Conservation (phyloP, 2,113 vertebrate genomes). For the Gymnobelideus leadbeateri region DNA sequence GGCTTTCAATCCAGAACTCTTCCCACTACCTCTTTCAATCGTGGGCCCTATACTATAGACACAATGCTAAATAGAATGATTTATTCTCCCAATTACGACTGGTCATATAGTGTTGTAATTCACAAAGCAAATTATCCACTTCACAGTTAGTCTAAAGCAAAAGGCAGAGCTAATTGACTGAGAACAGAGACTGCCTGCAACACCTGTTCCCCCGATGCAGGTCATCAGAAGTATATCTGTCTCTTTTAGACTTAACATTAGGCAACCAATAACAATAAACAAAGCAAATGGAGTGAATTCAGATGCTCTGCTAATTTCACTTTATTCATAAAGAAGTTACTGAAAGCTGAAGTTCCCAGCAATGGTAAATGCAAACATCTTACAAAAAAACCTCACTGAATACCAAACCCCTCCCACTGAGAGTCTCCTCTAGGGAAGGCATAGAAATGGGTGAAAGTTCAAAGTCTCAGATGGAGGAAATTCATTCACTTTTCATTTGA, state of each 20-base stretch:
- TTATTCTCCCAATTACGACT: neutral
- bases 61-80: neutral
- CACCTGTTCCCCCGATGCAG: neutral
- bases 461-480: neutral
- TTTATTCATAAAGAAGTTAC: neutral
- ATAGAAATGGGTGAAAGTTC: neutral
- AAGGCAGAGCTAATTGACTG: constrained; percentile 5
- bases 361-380: neutral
- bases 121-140: constrained; percentile 6
- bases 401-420: neutral
- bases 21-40: neutral
- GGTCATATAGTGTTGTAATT: neutral
- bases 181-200: neutral
- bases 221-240: neutral
- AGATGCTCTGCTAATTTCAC: neutral
- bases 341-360: neutral
- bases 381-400: neutral
- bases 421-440: neutral
- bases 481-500: neutral
- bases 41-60: neutral
- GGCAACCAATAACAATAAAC: neutral
- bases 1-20: neutral
- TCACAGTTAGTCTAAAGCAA: neutral
- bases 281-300: neutral
- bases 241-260: neutral